Evolutionary conservation across 2,113 vertebrate species (phyloP).

Genomic region (Fukomys damarensis): DNA sequence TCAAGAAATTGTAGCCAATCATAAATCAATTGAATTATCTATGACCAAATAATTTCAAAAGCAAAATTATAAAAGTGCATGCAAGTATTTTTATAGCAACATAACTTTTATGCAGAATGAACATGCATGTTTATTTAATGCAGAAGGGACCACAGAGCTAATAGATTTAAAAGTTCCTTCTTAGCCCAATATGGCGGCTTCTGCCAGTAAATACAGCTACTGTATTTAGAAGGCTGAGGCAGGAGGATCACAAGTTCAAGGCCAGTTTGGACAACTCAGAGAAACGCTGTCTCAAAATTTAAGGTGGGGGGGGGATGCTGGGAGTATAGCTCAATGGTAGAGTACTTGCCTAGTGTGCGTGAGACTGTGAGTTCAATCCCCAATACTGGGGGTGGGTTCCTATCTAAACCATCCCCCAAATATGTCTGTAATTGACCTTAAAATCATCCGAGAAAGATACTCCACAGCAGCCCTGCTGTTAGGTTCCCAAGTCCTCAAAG

Average conservation of each 20-base stretch:
- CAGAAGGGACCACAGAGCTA: not conserved
- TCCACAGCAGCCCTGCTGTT: not conserved
- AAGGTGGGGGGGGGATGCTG: too few relatives aligned
- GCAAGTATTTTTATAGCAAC: not conserved
- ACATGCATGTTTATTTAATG: not conserved
- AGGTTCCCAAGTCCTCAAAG: too few relatives aligned
- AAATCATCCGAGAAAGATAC: not conserved
- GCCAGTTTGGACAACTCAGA: not conserved
- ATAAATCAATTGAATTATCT: not conserved
- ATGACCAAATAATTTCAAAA: not conserved
- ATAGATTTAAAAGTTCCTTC: not conserved
- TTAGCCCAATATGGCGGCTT: not conserved
- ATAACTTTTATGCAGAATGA: not conserved
- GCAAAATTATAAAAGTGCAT: constrained; percentile 12
- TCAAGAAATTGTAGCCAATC: not conserved
- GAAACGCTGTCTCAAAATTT: not conserved
- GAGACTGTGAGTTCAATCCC: not conserved
- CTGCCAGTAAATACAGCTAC: not conserved
- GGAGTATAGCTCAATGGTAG: not conserved
- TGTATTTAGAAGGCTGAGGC: not conserved
- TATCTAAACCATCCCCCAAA: not conserved
- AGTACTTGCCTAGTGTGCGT: not conserved
- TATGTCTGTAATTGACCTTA: not conserved
- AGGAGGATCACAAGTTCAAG: not conserved
- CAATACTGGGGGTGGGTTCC: not conserved